phyloP scores from a whole-genome alignment of 2,888 invertebrate species.

The Sphinx pinastri region DNA sequence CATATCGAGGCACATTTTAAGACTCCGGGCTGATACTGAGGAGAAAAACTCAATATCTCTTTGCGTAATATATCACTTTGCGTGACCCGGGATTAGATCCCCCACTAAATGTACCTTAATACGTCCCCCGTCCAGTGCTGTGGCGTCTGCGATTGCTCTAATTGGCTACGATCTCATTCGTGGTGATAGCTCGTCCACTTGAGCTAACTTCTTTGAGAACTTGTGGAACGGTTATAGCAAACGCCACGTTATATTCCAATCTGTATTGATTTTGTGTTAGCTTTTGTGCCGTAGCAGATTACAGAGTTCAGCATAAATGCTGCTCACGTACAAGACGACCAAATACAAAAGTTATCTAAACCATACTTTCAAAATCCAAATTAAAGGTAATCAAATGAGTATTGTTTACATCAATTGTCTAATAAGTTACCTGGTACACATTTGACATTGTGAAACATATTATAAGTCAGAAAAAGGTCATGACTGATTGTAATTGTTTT shows the following conservation, averaged over 20 bases:
- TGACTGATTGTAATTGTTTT: no score
- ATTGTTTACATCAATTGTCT: no score
- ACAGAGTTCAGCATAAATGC: no score
- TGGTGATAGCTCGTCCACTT: not conserved
- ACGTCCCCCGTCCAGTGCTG: not conserved
- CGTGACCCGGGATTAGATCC: not conserved
- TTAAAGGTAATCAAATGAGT: no score
- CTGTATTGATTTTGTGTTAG: not conserved
- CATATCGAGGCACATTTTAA: no score
- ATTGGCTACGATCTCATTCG: slow-evolving; percentile 19
- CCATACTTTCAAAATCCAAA: no score
- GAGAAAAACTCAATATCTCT: not conserved
- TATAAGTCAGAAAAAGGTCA: no score
- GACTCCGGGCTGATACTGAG: no score
- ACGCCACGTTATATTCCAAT: not conserved
- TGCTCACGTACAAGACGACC: no score
- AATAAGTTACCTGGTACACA: no score
- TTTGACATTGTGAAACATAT: no score
- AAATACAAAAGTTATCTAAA: no score
- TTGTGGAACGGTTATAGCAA: not conserved
- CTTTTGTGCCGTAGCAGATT: not conserved
- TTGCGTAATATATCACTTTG: not conserved
- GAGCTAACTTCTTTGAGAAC: slow-evolving; percentile 18
- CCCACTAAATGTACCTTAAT: not conserved
- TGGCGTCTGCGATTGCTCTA: slow-evolving; percentile 22